Evolutionary conservation across 2,888 invertebrate species (phyloP), one percentile per base, ranked within the genome.

Genomic region (Hirtodrosophila cameraria): DNA sequence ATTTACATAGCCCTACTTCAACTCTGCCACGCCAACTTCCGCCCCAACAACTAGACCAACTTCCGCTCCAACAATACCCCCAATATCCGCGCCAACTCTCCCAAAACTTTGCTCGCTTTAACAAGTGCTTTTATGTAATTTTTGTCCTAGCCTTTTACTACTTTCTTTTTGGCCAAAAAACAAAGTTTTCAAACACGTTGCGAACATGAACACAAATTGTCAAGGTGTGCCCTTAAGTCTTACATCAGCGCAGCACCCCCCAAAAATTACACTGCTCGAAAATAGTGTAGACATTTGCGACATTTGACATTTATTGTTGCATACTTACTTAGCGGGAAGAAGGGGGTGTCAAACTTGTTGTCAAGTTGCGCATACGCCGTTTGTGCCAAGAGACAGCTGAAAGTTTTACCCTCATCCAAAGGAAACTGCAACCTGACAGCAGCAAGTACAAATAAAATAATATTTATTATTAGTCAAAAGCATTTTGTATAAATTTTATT

Each of bases 181-280:
- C 48, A 45, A 68, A 58, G 43, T 66, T 69, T 53, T 15, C 55
- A 55, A 68, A 61, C 63, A 41, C 39, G 35, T 25, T 46, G 23
- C 23, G 58, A 28, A 15, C 59, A 28, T 23, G 58, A 28, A 15
- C 59, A 28, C 46, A 71, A 58, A 53, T 71, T 69, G 58, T 53
- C 41, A 49, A 71, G 65, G 48, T 69, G 62, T 33, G 13, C 28
- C 5, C 62, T 42, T n/a, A 8, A 49, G 25, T 38, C 28, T 35
- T 49, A 48, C 18, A 54, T 11, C n/a, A 36, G 13, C 20, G 20
- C 18, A 18, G 28, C 11, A 16, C 9, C 30, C n/a, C n/a, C n/a
- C n/a, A n/a, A n/a, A 49, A 11, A 5, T 13, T 38, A 28, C 50
- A 57, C 31, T 20, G 50, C 33, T 12, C 33, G 11, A 35, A 50